phyloP scores from a whole-genome alignment of 2,113 vertebrate species.

The Potamarius usumacintae region DNA sequence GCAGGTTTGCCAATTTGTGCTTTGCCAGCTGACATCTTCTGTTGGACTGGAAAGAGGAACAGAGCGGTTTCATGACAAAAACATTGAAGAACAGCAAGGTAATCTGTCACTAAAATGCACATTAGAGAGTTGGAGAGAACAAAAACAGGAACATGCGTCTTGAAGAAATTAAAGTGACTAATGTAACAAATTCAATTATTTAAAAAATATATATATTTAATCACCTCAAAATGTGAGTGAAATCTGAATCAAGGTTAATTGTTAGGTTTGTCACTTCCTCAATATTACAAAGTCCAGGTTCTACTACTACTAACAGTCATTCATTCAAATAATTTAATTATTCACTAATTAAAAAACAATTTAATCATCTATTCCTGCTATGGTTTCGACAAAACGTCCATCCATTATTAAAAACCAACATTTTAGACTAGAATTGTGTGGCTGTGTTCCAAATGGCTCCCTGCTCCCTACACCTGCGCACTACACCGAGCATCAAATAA shows the following conservation, averaged over 20 bases:
- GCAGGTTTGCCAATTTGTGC: slow-evolving; percentile 91
- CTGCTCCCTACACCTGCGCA: background rate
- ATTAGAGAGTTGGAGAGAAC: background rate
- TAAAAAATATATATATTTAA: no score
- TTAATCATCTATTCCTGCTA: no score
- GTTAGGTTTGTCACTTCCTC: slow-evolving; percentile 8
- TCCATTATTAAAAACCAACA: background rate
- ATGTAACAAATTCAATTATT: no score
- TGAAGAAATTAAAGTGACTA: background rate
- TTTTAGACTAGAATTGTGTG: background rate
- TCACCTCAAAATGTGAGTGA: no score
- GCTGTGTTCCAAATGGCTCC: background rate
- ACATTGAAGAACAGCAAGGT: background rate
- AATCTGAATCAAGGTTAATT: background rate
- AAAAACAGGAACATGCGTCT: background rate
- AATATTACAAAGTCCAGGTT: slow-evolving; percentile 8
- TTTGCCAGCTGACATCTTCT: slow-evolving; percentile 90
- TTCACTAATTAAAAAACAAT: background rate
- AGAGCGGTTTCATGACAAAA: background rate
- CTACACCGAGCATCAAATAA: background rate
- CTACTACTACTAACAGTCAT: background rate
- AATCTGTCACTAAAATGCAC: background rate
- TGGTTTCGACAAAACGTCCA: background rate
- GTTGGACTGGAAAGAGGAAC: slow-evolving; percentile 56
- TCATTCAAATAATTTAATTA: background rate